Conservation (phyloP, 2,888 invertebrate genomes). For the Scrobipalpa atriplicella region DNA sequence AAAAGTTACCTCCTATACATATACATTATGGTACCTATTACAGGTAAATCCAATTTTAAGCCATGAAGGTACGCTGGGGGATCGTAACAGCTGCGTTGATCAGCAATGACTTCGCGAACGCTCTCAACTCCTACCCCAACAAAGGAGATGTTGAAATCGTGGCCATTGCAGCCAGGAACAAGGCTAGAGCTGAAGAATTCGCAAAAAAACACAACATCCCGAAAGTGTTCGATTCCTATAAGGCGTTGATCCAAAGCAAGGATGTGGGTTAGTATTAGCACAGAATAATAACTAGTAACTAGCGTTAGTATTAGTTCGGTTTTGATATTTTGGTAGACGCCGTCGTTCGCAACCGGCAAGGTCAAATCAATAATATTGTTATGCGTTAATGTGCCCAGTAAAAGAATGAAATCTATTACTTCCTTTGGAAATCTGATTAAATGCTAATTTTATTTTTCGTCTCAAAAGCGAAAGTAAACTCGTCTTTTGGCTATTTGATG, state of each 20-base stretch:
- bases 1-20: no score
- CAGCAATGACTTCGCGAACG: conserved; percentile 91
- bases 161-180: conserved; percentile 89
- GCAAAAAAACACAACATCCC: conserved; percentile 86
- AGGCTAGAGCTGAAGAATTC: conserved; percentile 87
- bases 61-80: conserved; percentile 88
- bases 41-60: conserved; percentile 40
- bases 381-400: no score
- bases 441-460: no score
- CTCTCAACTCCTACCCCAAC: conserved; percentile 81
- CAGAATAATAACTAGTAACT: no score
- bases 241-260: conserved; percentile 86
- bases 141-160: conserved; percentile 85
- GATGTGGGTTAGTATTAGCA: conserved; percentile 89
- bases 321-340: neutral
- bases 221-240: conserved; percentile 88
- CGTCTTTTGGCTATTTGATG: no score
- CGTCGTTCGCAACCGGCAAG: neutral
- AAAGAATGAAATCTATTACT: no score
- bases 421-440: no score
- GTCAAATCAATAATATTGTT: neutral
- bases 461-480: no score
- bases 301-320: no score
- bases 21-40: no score
- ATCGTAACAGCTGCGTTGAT: conserved; percentile 93